Percentiles rank a stretch among this genome's conserved stretches.
Evolutionary conservation across 2,797 vertebrate genomes (phyloP).

Genomic region (Apogon talboti): DNA sequence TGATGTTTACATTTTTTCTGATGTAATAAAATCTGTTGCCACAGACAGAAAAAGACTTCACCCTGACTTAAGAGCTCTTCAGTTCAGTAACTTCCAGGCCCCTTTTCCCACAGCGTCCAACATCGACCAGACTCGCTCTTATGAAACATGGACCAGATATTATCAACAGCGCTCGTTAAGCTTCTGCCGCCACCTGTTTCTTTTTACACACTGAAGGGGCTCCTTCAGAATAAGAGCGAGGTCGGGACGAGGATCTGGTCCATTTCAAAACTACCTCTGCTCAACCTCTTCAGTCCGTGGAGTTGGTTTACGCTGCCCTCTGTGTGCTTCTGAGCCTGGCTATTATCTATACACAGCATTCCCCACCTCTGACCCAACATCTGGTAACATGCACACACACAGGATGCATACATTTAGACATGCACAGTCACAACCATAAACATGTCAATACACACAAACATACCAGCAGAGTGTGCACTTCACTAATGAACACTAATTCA

Average conservation of each 20-base stretch:
- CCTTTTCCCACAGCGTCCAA: background rate
- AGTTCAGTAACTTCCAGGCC: background rate
- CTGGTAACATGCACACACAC: constrained; percentile 38
- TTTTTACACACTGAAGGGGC: constrained; percentile 3
- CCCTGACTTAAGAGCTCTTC: no score
- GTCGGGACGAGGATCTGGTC: constrained; percentile 34
- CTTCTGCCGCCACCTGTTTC: background rate
- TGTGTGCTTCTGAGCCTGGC: constrained; percentile 32
- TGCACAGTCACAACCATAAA: background rate
- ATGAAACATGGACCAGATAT: no score
- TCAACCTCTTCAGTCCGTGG: constrained; percentile 1
- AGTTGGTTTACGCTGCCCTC: no score
- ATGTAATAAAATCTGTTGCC: background rate
- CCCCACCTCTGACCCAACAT: constrained; percentile 63
- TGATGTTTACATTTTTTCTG: no score
- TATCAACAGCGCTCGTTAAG: background rate
- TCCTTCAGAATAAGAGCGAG: constrained; percentile 49
- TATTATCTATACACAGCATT: constrained; percentile 80
- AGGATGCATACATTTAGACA: constrained; percentile 5
- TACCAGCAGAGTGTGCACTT: background rate
- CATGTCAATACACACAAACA: background rate
- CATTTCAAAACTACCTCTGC: constrained; percentile 28
- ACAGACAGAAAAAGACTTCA: no score
- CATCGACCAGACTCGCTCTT: background rate
- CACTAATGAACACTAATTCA: no score